Percentiles rank a stretch among this genome's conserved stretches.
Conservation (phyloP, 2,888 invertebrate genomes). For the Horisme vitalbata region DNA sequence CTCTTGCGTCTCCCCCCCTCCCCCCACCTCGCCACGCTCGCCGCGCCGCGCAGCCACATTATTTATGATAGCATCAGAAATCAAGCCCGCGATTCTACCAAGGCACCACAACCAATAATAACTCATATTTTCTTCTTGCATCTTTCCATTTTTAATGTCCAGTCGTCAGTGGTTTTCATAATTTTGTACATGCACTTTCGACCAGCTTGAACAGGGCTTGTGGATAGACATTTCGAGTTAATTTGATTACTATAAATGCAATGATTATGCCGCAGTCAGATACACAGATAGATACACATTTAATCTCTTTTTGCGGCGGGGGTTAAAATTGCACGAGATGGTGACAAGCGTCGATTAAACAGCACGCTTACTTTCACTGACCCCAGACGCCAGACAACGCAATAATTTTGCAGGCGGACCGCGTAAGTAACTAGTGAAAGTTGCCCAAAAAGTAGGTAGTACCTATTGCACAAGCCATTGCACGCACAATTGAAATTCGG, state of each 20-base stretch:
- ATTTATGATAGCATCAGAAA: conserved; percentile 81
- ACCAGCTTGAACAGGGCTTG: too few relatives aligned
- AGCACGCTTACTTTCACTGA: conserved; percentile 75
- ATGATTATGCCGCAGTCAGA: too few relatives aligned
- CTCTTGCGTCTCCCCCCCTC: conserved; percentile 72
- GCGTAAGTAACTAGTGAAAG: conserved; percentile 79
- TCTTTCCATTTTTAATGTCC: conserved; percentile 59
- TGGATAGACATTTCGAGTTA: conserved; percentile 5
- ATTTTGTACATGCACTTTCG: conserved; percentile 14
- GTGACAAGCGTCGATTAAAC: conserved; percentile 43
- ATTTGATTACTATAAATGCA: too few relatives aligned
- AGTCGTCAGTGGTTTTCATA: conserved; percentile 4
- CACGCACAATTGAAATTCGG: conserved; percentile 77
- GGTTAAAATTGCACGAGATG: conserved; percentile 19
- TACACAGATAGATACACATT: too few relatives aligned
- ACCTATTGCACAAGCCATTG: conserved; percentile 70
- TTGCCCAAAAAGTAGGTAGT: conserved; percentile 74
- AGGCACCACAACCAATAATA: conserved; percentile 67
- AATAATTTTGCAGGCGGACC: conserved; percentile 75
- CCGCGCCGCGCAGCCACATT: conserved; percentile 76
- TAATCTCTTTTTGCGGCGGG: too few relatives aligned
- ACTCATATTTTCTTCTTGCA: conserved; percentile 81
- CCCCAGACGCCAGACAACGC: conserved; percentile 69
- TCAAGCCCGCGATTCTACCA: conserved; percentile 76
- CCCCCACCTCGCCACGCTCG: conserved; percentile 57